Percentiles rank a stretch among this genome's conserved stretches.
Evolutionary conservation across 2,888 invertebrate genomes (phyloP).

Genomic region (Lapara coniferarum): DNA sequence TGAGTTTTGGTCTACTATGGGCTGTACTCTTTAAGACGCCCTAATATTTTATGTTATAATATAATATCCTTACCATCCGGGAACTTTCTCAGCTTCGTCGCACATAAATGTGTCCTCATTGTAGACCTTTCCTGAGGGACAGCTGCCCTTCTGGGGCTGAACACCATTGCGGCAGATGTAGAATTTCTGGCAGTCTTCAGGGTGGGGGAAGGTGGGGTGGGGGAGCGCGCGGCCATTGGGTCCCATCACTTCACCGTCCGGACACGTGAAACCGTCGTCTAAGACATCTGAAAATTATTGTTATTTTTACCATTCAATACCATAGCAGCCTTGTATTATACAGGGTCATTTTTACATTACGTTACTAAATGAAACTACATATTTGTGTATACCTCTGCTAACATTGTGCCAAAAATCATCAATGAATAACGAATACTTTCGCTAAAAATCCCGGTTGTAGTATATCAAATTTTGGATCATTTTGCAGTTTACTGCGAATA

Average conservation of each 20-base stretch:
- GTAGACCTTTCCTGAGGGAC: conserved; percentile 89
- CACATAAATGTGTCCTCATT: conserved; percentile 90
- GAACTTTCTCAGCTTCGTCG: conserved; percentile 89
- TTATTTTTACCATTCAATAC: no score
- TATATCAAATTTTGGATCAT: no score
- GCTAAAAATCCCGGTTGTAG: no score
- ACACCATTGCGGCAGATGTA: conserved; percentile 91
- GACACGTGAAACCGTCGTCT: conserved; percentile 91
- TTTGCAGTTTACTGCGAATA: no score
- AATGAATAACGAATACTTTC: no score
- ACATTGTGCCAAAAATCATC: no score
- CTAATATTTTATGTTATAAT: not conserved
- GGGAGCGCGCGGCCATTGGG: conserved; percentile 88
- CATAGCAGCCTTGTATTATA: no score
- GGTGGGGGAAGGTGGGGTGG: conserved; percentile 91
- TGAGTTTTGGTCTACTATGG: no score
- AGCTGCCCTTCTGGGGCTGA: conserved; percentile 89
- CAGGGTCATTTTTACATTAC: no score
- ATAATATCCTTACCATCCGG: conserved; percentile 86
- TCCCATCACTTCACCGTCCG: conserved; percentile 86
- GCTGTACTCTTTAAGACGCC: no score
- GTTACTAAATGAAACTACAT: no score
- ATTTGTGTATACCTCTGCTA: no score
- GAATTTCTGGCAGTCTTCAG: conserved; percentile 91
- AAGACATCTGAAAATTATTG: conserved; percentile 81